Base-by-base conservation (phyloP, 2,888 invertebrate genomes). In the Bugulina stolonifera region DNA sequence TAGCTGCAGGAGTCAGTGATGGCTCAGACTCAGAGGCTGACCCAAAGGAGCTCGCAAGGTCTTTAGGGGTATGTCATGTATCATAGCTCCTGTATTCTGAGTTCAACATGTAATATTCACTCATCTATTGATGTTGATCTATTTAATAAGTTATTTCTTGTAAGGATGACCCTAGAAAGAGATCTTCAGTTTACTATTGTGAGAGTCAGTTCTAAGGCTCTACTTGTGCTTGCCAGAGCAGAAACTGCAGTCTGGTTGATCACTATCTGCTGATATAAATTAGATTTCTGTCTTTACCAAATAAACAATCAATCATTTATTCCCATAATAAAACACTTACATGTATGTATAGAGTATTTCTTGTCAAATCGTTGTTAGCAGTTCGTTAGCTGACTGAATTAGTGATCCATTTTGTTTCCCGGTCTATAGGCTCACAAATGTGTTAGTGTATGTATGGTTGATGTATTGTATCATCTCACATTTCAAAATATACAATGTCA, bases 11-110 rank as follows among this genome's bases (percentile, higher is more conserved):
- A 29, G 77, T 77, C 72, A 79, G 79, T 27, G 75, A 76, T 3
- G 75, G 76, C 3, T 80, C 80, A 22, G 76, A 80, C 0, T 81
- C 80, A n/a, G 81, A 81, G 23, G 80, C 80, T 69, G 81, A 81
- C 76, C 80, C 80, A n/a, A 76, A 76, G 29, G 77, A 79, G 69
- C 76, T 81, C 76, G 81, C 80, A n/a, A 78, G 79, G 74, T 78
- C 79, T 71, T 75, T 81, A 54, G 79, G 78, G 71, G 81, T 80
- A 75, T 75, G 78, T 76, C 25, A 22, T 18, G 5, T 23, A 14
- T n/a, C 22, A 2, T 27, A 5, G 27, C 23, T 3, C 29, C 25
- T 32, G 5, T 29, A 27, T 69, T 5, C 10, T 52, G 52, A 71
- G 3, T 18, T 71, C 57, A 25, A 18, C n/a, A 22, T 57, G 5